Evolutionary conservation across 2,113 vertebrate species (phyloP).

Genomic region (Rana temporaria): DNA sequence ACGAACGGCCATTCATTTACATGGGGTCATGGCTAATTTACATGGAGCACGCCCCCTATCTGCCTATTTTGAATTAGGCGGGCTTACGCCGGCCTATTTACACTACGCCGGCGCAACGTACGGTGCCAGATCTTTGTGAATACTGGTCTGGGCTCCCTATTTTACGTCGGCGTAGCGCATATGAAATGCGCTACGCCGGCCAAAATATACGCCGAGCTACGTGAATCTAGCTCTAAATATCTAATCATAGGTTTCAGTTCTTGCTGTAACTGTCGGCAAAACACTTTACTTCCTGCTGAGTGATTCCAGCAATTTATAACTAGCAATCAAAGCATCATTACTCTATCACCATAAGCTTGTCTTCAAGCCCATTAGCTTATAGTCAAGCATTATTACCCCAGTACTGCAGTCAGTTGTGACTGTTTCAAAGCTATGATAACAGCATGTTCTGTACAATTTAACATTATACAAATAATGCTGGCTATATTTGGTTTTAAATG

Average conservation of each 20-base stretch:
- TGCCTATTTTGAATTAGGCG: no score
- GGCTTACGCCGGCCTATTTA: no score
- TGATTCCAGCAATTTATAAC: conserved; percentile 45
- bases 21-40: no score
- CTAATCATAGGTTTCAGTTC: not conserved
- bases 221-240: no score
- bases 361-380: conserved; percentile 45
- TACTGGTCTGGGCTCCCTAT: no score
- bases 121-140: no score
- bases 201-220: no score
- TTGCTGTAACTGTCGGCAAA: conserved; percentile 25
- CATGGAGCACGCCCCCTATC: no score
- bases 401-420: not conserved
- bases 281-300: conserved; percentile 36
- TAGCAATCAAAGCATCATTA: conserved; percentile 52
- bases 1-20: no score
- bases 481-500: conserved; percentile 25
- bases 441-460: not conserved
- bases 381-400: conserved; percentile 46
- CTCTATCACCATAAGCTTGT: conserved; percentile 42
- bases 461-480: conserved; percentile 25
- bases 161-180: no score
- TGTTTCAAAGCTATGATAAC: conserved; percentile 28
- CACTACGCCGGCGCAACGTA: no score
- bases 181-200: no score